Evolutionary conservation across 2,797 vertebrate species (phyloP).

Genomic region (Mormyrops attenuatus): DNA sequence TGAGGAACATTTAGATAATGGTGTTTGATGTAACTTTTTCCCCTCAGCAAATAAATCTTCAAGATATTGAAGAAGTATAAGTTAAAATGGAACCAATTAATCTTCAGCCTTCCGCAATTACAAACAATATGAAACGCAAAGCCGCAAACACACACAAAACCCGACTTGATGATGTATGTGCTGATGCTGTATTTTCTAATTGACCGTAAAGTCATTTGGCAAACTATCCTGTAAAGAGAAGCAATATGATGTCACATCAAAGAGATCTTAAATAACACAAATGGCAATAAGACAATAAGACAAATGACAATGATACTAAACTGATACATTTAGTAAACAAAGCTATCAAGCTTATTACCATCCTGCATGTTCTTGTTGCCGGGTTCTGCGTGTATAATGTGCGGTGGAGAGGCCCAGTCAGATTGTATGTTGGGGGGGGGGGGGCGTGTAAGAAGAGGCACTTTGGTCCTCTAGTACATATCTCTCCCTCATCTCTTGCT

Average conservation of each 20-base stretch:
- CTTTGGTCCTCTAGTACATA: constrained; percentile 30
- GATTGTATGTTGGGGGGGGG: constrained; percentile 20
- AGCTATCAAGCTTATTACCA: constrained; percentile 41
- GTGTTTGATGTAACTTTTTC: constrained; percentile 19
- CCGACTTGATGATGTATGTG: constrained; percentile 10
- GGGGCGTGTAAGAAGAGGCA: neutral
- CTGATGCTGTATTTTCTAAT: constrained; percentile 19
- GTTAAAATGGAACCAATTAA: neutral
- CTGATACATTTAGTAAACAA: constrained; percentile 51
- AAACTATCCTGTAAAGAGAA: constrained; percentile 33
- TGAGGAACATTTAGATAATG: constrained; percentile 24
- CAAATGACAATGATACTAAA: constrained; percentile 44
- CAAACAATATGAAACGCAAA: constrained; percentile 9
- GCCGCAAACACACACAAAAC: neutral
- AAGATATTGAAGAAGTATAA: neutral
- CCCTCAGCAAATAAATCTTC: constrained; percentile 16
- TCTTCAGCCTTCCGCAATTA: constrained; percentile 19
- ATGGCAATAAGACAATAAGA: constrained; percentile 31
- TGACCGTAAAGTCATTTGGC: constrained; percentile 2
- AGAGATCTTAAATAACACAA: constrained; percentile 35
- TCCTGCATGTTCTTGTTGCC: neutral
- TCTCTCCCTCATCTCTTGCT: constrained; percentile 32
- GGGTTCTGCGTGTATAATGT: neutral
- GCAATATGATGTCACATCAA: constrained; percentile 51
- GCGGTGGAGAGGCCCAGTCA: constrained; percentile 18